Base-by-base conservation (phyloP, 2,888 invertebrate genomes). In the Orthonevra nobilis region DNA sequence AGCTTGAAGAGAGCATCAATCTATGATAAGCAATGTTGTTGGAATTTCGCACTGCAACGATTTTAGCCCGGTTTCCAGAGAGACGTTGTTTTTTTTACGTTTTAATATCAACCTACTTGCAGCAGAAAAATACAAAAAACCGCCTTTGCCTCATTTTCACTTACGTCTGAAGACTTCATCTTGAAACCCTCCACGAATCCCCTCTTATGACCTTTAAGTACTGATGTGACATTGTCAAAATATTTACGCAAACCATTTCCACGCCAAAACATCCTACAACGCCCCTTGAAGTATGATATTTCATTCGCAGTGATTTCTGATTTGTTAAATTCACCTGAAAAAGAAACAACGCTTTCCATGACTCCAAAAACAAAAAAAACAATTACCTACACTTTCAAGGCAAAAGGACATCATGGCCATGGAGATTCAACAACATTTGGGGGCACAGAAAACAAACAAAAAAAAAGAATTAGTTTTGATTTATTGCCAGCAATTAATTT, bases 401-500 rank as follows among this genome's bases (percentile, higher is more conserved):
- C 46, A 28, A 60, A 58, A 50, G 38, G 26, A 52, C 40, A 17
- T 52, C 26, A 10, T 20, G 12, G 23, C n/a, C n/a, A n/a, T n/a
- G n/a, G n/a, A n/a, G n/a, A n/a, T n/a, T n/a, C n/a, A n/a, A 15
- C 19, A 28, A 23, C 36, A 4, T 3, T n/a, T 20, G 6, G 10
- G 12, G 48, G 20, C 38, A 17, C n/a, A n/a, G n/a, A 15, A 17
- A 23, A 50, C 6, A n/a, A 15, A 12, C 10, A 46, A 38, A 61
- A 58, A 64, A 72, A 66, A n/a, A n/a, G n/a, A 72, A 64, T 64
- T 19, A 46, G 68, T 73, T 79, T 61, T 79, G 79, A 79, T 79
- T 79, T 79, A 79, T 79, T 34, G 44, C 50, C 72, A 56, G 79
- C 79, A 79, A 79, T 79, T 79, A 73, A 79, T 79, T 79, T 79